These are phyloP conservation scores for Drosophila robusta DNA, from an alignment of 2,888 invertebrate species.

Conservation along the genomic window DNA sequence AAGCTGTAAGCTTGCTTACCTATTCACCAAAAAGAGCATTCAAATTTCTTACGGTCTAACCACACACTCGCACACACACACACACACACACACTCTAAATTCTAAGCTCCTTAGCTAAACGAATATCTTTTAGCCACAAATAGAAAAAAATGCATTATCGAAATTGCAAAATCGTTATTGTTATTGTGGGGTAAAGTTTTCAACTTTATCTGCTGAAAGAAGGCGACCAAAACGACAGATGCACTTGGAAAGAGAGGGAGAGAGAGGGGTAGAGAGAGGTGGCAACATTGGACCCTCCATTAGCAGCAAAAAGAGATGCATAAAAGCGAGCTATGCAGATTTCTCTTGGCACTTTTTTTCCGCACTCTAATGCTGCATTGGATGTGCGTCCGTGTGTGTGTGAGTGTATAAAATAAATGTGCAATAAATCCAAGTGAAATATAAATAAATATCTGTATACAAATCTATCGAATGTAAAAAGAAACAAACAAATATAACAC, in stretches of 20 bases:
- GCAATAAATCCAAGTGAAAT: conserved; percentile 75
- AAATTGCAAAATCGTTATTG: conserved; percentile 76
- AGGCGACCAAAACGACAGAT: conserved; percentile 36
- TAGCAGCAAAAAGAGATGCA: conserved; percentile 51
- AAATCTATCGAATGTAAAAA: conserved; percentile 24
- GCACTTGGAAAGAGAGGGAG: not conserved
- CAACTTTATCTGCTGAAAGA: conserved; percentile 55
- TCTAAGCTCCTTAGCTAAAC: conserved; percentile 26
- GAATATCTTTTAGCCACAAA: conserved; percentile 42
- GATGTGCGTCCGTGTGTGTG: conserved; percentile 16
- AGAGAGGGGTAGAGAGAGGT: not conserved
- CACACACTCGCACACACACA: conserved; percentile 9
- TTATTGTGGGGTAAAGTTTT: conserved; percentile 73
- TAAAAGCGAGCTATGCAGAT: conserved; percentile 68
- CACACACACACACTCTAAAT: conserved; percentile 10
- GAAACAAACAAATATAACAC: conserved; percentile 25
- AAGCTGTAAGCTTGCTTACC: not conserved
- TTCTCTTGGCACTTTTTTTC: conserved; percentile 52
- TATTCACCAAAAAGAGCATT: conserved; percentile 12
- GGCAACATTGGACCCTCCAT: conserved; percentile 47
- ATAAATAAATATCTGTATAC: conserved; percentile 54
- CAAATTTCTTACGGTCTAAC: conserved; percentile 20
- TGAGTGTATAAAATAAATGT: conserved; percentile 63
- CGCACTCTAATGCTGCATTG: conserved; percentile 45
- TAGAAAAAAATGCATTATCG: conserved; percentile 70